Evolutionary conservation across 2,113 vertebrate genomes (phyloP), one percentile per base, ranked within the genome.

Genomic region (Poeciliopsis turrubarensis): DNA sequence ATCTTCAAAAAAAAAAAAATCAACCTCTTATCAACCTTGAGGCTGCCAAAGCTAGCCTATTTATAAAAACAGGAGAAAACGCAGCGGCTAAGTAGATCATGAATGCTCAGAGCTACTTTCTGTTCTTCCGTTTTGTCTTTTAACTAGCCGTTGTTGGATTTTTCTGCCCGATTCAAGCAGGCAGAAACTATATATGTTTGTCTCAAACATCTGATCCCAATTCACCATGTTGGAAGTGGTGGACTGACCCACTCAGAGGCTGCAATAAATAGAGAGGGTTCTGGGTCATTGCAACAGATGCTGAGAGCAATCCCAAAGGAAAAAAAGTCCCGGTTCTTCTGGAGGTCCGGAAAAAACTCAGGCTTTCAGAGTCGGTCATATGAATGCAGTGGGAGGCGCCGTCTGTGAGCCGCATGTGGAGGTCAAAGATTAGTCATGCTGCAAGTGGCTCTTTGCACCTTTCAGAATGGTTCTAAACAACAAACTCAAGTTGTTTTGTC

Each of bases 291-390:
- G 68, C 1, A 4, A 57, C 67, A 62, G 39, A 72, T 31, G 70
- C 60, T 65, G 74, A 44, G 68, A n/a, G 31, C 27, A 60, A 76
- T 51, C 37, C 27, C 70, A 2, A 51, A 29, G 72, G 54, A 41
- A 26, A 19, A 25, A 26, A 30, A 70, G 73, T 37, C 44, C 72
- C 73, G 79, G 32, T 76, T 82, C 65, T 71, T 71, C 64, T 78
- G 72, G 71, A 3, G 77, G 77, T 60, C 68, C 57, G 72, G 32
- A 70, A 47, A 62, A 82, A 79, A 78, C 71, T 62, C 67, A 61
- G 62, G 13, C 60, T 68, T 72, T 74, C 68, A 22, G 47, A 60
- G 73, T 15, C 29, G 19, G 41, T 15, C 14, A 41, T 14, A 15
- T 47, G 17, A 15, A 47, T 14, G 17, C 44, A 47, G 44, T 19